Evolutionary conservation across 92 coral and sea anemone genomes (phyloP).

Genomic region (Epizoanthus ramosus): DNA sequence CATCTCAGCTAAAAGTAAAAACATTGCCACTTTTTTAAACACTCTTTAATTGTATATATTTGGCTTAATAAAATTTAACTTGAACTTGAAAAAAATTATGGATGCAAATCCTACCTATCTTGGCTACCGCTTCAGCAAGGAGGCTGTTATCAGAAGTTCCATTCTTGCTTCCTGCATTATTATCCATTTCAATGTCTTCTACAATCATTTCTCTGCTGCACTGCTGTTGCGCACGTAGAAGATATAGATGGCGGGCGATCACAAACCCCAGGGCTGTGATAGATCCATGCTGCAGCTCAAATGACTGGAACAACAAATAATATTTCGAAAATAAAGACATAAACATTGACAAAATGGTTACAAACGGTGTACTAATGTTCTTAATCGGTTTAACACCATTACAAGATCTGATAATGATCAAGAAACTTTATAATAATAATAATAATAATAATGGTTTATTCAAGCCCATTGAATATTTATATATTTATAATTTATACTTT

Average conservation of each 20-base stretch:
- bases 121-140: constrained; percentile 40
- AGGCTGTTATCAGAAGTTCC: constrained; percentile 4
- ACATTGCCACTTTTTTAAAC: background rate
- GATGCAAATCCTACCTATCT: constrained; percentile 39
- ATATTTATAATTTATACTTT: too few relatives aligned
- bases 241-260: constrained; percentile 71
- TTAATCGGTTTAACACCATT: too few relatives aligned
- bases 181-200: constrained; percentile 78
- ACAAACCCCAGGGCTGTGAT: constrained; percentile 80
- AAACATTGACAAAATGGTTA: background rate
- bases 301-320: constrained; percentile 43
- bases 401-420: too few relatives aligned
- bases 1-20: constrained; percentile 42
- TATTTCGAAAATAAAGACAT: background rate
- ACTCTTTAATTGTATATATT: too few relatives aligned
- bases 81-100: too few relatives aligned
- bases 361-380: background rate
- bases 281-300: constrained; percentile 88
- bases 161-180: background rate
- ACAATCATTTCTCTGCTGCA: constrained; percentile 45
- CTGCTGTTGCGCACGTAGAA: background rate
- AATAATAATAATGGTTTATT: too few relatives aligned
- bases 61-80: too few relatives aligned
- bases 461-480: too few relatives aligned
- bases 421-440: too few relatives aligned